Base-by-base conservation (phyloP, 2,113 vertebrate genomes). In the Scophthalmus maximus region DNA sequence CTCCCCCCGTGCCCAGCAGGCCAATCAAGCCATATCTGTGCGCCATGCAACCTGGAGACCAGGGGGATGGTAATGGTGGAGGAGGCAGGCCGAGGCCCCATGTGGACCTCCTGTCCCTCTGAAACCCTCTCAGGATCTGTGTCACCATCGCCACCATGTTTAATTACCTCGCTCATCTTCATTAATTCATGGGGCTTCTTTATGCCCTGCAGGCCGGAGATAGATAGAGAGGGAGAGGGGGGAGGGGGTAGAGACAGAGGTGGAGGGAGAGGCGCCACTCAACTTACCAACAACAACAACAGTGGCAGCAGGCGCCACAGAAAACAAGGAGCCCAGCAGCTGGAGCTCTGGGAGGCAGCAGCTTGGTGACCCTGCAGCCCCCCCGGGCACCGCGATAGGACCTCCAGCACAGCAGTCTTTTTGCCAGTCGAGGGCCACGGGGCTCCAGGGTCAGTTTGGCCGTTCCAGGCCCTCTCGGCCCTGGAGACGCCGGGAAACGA, bases 141-240 rank as follows among this genome's bases (percentile, higher is more conserved):
- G 94, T 94, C 83, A 79, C 93, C 59, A 91, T 94, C 80, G 81
- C 92, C 53, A 89, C 91, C 88, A 86, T 89, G 94, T 96, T 96
- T 97, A 98, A 98, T 99, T 97, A 97, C 93, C 92, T 93, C 88
- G 93, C 88, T 90, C 84, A 90, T 94, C 95, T 95, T 96, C 96
- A 96, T 97, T 97, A 96, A 97, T 97, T 96, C 95, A 95, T 95
- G 90, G 94, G 67, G 81, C 92, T 95, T 88, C 79, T 92, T 94
- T 93, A 94, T 61, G 87, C 94, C 95, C 93, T 93, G 94, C 94
- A 95, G 95, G 93, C 94, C 87, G 8, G 80, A 88, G 81, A 73
- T 60, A 49, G 70, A 74, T 23, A 40, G 30, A 63, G 29, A 72
- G 61, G 32, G 62, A 74, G 56, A 66, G 46, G 42, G 30, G 57